Conservation (phyloP, 1,140 invertebrate genomes). For the Philopotamus ludificatus region DNA sequence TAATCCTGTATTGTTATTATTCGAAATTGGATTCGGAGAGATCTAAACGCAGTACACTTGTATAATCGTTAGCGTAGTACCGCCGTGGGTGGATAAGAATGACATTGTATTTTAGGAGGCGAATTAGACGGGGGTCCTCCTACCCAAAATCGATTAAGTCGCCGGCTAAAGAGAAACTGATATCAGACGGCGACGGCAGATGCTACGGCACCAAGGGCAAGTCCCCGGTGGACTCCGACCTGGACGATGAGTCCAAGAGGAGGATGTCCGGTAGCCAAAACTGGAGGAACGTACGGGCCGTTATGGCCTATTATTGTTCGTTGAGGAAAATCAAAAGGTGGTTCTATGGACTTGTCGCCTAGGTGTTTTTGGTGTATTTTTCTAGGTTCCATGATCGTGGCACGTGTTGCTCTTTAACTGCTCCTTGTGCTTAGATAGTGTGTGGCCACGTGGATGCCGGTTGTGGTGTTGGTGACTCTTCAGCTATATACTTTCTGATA, state of each 20-base stretch:
- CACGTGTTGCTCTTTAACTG: background rate
- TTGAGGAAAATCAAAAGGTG: slow-evolving; percentile 86
- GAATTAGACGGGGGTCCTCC: slow-evolving; percentile 11
- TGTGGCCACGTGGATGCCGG: background rate
- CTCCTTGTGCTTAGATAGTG: background rate
- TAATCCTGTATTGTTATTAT: no score
- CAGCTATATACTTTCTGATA: background rate
- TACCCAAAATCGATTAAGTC: slow-evolving; percentile 12
- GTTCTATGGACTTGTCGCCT: slow-evolving; percentile 8
- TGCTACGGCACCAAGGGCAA: slow-evolving; percentile 52
- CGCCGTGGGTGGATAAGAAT: no score
- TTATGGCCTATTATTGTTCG: slow-evolving; percentile 83
- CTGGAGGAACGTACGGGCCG: slow-evolving; percentile 80
- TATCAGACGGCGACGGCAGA: slow-evolving; percentile 50
- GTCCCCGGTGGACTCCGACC: slow-evolving; percentile 46
- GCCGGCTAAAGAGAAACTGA: slow-evolving; percentile 18
- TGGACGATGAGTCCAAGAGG: slow-evolving; percentile 46
- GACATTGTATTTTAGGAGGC: slow-evolving; percentile 19
- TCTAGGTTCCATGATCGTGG: slow-evolving; percentile 16
- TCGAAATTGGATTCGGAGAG: no score
- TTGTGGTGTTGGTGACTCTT: background rate
- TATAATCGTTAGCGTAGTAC: no score
- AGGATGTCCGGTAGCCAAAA: slow-evolving; percentile 69
- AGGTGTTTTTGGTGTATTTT: slow-evolving; percentile 13
- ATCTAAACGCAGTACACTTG: no score